Evolutionary conservation across 2,888 invertebrate species (phyloP), one percentile per base, ranked within the genome.

Genomic region (Zaprionus obscuricornis): DNA sequence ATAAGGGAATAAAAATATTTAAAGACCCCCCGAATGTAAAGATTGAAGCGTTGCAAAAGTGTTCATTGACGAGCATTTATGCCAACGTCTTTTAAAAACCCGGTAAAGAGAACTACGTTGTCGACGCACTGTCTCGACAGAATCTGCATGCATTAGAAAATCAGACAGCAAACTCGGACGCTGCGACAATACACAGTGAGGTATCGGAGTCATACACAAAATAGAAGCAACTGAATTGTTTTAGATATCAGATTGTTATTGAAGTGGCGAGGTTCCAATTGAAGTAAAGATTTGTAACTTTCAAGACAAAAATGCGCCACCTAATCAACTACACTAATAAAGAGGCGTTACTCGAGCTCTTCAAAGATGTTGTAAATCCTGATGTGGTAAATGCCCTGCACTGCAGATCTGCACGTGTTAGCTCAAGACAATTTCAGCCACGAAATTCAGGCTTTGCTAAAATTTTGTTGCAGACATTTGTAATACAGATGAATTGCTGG

Each of bases 401-500:
- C 14, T 50, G 39, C 31, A n/a, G 39, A 31, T 2, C 16, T 39
- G 4, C 39, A 8, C 0, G 16, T 10, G 2, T 34, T 52, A 8
- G 34, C 51, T 51, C 7, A 22, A 3, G 1, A 2, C 10, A 1
- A 45, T 46, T 7, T 45, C 54, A 2, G 14, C 54, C 1, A 54
- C 45, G 2, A 36, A 45, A 18, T 54, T 54, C 11, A 17, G 37
- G 20, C 52, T 37, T 18, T 45, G 45, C 26, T 45, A 54, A 24
- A 54, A 45, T 2, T 5, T 45, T 2, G 37, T 45, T 1, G 3
- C 29, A 7, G 54, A 54, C n/a, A 16, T 54, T 2, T 11, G 22
- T 1, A 18, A 45, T 11, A 16, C 10, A 8, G 17, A 3, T 3
- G 54, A 46, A 11, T 20, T n/a, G 16, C 8, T 14, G 13, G 39